These are phyloP conservation scores for Phylloscopus collybita DNA, from an alignment of 2,797 vertebrate species.

Conservation along the genomic window DNA sequence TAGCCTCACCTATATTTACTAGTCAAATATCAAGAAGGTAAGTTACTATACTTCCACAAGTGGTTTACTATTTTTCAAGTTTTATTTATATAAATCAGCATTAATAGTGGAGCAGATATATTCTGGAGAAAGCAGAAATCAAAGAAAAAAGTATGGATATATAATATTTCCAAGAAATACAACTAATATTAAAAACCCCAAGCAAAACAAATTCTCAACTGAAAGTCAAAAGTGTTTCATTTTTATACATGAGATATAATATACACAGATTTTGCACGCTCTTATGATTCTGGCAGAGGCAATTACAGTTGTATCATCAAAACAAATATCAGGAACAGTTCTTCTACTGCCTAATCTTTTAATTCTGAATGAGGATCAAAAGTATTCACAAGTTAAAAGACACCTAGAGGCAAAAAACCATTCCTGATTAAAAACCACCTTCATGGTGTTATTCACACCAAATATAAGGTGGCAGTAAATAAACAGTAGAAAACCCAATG, in stretches of 20 bases:
- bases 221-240: background rate
- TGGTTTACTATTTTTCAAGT: background rate
- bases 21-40: background rate
- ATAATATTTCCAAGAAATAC: background rate
- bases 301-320: background rate
- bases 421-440: constrained; percentile 2
- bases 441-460: background rate
- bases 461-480: constrained; percentile 3
- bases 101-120: background rate
- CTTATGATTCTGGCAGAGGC: background rate
- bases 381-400: background rate
- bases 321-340: background rate
- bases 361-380: background rate
- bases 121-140: background rate
- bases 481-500: background rate
- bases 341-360: background rate
- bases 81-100: background rate
- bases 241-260: background rate
- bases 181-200: background rate
- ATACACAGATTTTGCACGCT: background rate
- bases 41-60: background rate
- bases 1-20: background rate
- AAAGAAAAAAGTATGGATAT: background rate
- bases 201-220: background rate
- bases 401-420: background rate